Conservation (phyloP, 2,113 vertebrate genomes). For the Protobothrops mucrosquamatus region DNA sequence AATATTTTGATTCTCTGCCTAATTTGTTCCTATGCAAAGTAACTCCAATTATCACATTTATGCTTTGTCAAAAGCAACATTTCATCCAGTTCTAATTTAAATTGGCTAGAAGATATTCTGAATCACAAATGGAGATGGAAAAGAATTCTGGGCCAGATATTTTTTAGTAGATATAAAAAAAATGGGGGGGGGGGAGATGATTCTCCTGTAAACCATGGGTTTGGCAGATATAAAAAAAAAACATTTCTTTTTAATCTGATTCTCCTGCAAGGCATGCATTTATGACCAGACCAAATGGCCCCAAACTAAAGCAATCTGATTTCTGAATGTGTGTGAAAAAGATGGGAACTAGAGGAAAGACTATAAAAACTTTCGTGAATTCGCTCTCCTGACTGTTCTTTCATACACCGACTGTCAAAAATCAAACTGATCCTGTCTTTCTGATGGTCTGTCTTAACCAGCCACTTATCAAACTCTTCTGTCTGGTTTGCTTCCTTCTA, state of each 20-base stretch:
- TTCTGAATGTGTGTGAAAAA: neutral
- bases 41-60: too few species aligned
- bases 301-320: neutral
- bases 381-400: neutral
- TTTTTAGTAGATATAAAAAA: neutral
- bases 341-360: neutral
- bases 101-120: neutral
- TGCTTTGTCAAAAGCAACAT: neutral
- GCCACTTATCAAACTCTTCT: neutral
- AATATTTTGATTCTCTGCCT: neutral
- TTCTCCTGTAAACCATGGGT: too few species aligned
- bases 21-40: neutral
- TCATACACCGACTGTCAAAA: neutral
- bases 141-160: neutral
- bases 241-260: neutral
- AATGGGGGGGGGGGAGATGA: too few species aligned
- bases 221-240: neutral
- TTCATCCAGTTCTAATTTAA: neutral
- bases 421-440: constrained; percentile 3
- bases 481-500: neutral
- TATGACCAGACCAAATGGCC: neutral
- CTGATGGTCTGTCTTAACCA: neutral
- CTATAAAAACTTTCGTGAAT: constrained; percentile 21
- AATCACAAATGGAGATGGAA: neutral
- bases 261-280: neutral